Percentiles rank a stretch among this genome's conserved stretches.
Evolutionary conservation across 2,888 invertebrate species (phyloP).

Genomic region (Augochlorella aurata): DNA sequence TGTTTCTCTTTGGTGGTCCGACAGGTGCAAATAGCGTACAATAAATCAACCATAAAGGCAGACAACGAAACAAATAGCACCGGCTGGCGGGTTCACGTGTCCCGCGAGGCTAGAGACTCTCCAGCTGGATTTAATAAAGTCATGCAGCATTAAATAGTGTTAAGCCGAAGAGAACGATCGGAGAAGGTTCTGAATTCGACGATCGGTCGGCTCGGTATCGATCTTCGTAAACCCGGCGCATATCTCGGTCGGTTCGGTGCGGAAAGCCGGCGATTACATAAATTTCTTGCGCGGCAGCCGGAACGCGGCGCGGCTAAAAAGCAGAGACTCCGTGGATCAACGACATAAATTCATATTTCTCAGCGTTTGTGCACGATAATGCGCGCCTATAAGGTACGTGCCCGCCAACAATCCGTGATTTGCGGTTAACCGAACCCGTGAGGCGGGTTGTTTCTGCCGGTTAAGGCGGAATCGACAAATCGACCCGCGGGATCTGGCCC

Average conservation of each 20-base stretch:
- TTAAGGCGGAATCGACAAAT: constrained; percentile 16
- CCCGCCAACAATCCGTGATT: constrained; percentile 43
- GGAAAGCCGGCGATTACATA: constrained; percentile 13
- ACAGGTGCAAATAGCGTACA: not conserved
- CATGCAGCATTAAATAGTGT: not conserved
- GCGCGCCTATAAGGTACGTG: constrained; percentile 41
- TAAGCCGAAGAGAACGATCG: not conserved
- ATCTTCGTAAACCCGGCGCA: constrained; percentile 4
- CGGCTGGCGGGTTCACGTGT: too few relatives aligned
- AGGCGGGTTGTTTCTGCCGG: constrained; percentile 1
- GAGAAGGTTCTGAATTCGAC: not conserved
- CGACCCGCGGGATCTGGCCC: not conserved
- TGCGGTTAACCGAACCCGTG: constrained; percentile 45
- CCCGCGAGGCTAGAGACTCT: not conserved
- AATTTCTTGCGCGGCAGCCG: constrained; percentile 18
- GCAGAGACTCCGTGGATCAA: not conserved
- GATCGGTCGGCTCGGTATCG: not conserved
- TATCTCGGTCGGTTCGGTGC: not conserved
- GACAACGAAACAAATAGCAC: not conserved
- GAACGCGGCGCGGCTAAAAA: not conserved
- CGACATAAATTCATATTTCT: constrained; percentile 33
- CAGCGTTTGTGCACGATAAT: constrained; percentile 29
- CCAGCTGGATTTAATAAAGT: not conserved
- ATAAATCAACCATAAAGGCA: not conserved
- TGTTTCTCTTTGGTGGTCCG: not conserved